Base-by-base conservation (phyloP, 2,113 vertebrate genomes). In the Ranitomeya imitator region DNA sequence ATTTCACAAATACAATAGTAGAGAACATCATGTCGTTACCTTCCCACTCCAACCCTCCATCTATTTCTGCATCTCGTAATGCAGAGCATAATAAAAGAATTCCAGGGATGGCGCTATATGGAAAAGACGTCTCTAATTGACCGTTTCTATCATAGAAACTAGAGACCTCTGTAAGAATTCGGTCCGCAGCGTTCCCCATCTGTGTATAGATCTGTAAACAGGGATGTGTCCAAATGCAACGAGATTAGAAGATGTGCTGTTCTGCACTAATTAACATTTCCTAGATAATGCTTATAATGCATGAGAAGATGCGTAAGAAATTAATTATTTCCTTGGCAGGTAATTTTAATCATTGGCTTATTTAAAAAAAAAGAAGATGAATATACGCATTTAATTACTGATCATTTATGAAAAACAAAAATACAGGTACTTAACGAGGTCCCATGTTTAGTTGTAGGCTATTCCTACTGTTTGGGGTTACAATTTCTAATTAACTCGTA, bases 81-180 rank as follows among this genome's bases (percentile, higher is more conserved):
- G 19, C 14, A 78, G 26, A 88, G 18, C 7, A 26, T 6, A 57
- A 61, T 54, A 89, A 86, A 88, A 71, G 54, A 69, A 71, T 73
- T 71, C 77, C 76, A 85, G 61, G 74, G 88, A 78, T 60, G 54
- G 45, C 54, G 15, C 37, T 63, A 13, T 60, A 71, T 79, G 77
- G 78, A 86, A 69, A 61, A 76, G 89, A 79, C 88, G 79, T 79
- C 86, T 59, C 19, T 90, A 61, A 90, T 12, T 78, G 73, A 77
- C 89, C 90, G 23, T 76, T 81, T 54, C 55, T 45, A 37, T 81
- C 18, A 51, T 88, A 60, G 54, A 57, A 26, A 31, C 55, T 11
- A 76, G 37, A 52, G 0, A 12, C 37, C 18, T 76, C 37, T 74
- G 26, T 11, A 6, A 3, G 31, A 73, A 19, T 14, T 73, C 3